phyloP scores from a whole-genome alignment of 2,888 invertebrate genomes.

The Erebia palarica region DNA sequence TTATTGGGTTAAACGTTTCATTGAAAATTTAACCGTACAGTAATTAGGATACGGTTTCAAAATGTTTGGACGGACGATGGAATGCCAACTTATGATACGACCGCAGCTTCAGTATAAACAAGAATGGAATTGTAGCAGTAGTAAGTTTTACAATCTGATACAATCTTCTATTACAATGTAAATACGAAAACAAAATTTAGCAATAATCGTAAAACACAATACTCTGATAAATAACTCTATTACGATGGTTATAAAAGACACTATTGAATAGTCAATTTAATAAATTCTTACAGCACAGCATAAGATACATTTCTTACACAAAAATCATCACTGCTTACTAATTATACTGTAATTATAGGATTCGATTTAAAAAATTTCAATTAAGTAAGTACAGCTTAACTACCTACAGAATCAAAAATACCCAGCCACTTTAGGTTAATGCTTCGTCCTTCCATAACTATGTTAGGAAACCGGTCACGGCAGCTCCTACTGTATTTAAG shows the following conservation, averaged over 20 bases:
- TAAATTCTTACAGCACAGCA: slow-evolving; percentile 8
- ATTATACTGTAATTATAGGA: neutral
- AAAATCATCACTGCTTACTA: neutral
- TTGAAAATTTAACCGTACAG: slow-evolving; percentile 60
- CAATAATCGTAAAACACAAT: slow-evolving; percentile 23
- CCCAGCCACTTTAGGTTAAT: neutral
- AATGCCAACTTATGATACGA: slow-evolving; percentile 62
- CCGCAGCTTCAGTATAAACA: slow-evolving; percentile 32
- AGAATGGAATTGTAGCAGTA: slow-evolving; percentile 33
- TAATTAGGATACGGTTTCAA: slow-evolving; percentile 55
- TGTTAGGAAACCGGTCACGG: slow-evolving; percentile 4
- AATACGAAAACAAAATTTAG: slow-evolving; percentile 24
- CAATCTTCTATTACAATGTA: slow-evolving; percentile 28
- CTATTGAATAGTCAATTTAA: slow-evolving; percentile 16
- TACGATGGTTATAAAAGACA: slow-evolving; percentile 8
- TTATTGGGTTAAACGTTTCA: slow-evolving; percentile 60
- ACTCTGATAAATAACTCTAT: slow-evolving; percentile 17
- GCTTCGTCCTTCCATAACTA: slow-evolving; percentile 5
- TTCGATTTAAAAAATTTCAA: neutral
- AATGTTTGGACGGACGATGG: slow-evolving; percentile 55
- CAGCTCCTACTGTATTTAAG: neutral
- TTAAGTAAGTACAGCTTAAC: too few relatives aligned
- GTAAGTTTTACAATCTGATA: slow-evolving; percentile 26
- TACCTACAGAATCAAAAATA: neutral
- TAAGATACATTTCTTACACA: slow-evolving; percentile 7